Conservation (phyloP, 2,113 vertebrate genomes). For the Pipa parva region DNA sequence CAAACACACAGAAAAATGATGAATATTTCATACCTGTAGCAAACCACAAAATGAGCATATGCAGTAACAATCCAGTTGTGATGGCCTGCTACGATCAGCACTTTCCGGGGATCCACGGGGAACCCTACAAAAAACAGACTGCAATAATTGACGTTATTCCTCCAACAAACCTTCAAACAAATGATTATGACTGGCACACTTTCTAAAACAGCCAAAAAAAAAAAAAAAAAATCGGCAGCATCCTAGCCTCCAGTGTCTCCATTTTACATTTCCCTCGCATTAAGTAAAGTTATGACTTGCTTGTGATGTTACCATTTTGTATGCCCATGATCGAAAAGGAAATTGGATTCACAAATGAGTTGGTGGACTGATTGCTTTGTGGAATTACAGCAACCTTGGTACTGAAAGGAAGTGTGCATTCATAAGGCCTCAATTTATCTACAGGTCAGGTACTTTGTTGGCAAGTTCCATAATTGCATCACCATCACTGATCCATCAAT, state of each 20-base stretch:
- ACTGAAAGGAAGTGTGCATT: background rate
- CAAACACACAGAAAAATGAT: background rate
- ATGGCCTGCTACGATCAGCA: conserved; percentile 91
- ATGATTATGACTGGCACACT: background rate
- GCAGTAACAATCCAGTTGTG: conserved; percentile 98
- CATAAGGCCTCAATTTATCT: conserved; percentile 13
- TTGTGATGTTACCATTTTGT: conserved; percentile 29
- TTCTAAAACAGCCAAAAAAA: conserved; percentile 6
- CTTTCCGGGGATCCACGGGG: conserved; percentile 88
- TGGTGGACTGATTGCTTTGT: background rate
- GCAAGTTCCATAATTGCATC: conserved; percentile 39
- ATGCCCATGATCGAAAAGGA: conserved; percentile 12
- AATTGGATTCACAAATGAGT: conserved; percentile 4
- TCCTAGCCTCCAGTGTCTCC: background rate
- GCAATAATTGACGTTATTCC: background rate
- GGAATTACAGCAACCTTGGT: conserved; percentile 28
- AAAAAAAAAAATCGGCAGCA: background rate
- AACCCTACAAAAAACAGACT: conserved; percentile 62
- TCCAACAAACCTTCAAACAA: background rate
- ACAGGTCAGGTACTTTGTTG: conserved; percentile 25
- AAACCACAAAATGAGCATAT: conserved; percentile 95
- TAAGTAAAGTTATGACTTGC: conserved; percentile 13
- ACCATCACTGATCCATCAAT: conserved; percentile 26
- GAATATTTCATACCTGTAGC: conserved; percentile 79
- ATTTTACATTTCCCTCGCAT: conserved; percentile 1